Conservation (phyloP, 2,888 invertebrate species). For the Tanypteryx hageni region DNA sequence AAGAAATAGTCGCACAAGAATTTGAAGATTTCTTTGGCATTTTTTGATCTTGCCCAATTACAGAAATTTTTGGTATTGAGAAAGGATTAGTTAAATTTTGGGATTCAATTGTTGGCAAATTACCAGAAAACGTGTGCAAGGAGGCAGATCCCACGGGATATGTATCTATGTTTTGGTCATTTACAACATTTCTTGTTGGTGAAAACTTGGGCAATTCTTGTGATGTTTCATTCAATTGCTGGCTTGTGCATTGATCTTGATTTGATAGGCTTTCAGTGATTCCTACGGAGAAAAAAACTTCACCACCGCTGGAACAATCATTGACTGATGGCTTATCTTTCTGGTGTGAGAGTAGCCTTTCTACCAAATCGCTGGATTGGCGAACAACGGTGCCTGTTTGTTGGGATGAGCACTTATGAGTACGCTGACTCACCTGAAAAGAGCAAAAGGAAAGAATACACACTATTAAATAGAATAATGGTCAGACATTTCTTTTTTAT, state of each 20-base stretch:
- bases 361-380: conserved; percentile 71
- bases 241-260: neutral
- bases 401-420: conserved; percentile 86
- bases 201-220: neutral
- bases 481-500: neutral
- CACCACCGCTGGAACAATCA: neutral
- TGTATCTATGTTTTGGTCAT: neutral
- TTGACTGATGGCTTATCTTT: neutral
- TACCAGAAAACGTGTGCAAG: neutral
- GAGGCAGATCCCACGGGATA: neutral
- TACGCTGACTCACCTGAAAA: conserved; percentile 85
- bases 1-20: neutral
- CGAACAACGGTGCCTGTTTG: conserved; percentile 79
- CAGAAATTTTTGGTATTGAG: neutral
- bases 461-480: no score
- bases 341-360: conserved; percentile 69
- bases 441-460: neutral
- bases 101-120: neutral
- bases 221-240: neutral
- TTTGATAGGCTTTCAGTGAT: neutral
- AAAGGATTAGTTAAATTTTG: conserved; percentile 40
- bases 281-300: neutral
- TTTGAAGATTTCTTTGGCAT: neutral
- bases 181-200: neutral
- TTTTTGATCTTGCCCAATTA: neutral